Percentiles rank a stretch among this genome's conserved stretches.
Evolutionary conservation across 2,797 vertebrate genomes (phyloP).

Genomic region (Lycodopsis pacificus): DNA sequence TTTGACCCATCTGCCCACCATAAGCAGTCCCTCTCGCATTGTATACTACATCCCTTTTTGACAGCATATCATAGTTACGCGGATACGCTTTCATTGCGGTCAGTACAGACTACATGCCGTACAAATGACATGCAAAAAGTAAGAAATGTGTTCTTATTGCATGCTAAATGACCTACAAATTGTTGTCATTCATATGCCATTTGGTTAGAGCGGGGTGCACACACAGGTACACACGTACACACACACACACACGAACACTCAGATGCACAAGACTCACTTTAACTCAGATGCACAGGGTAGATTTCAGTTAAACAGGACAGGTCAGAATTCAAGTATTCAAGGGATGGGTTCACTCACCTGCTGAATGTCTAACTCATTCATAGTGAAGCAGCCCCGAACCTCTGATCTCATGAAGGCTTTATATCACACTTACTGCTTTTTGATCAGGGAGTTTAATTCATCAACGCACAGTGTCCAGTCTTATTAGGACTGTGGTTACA

Average conservation of each 20-base stretch:
- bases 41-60: background rate
- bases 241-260: constrained; percentile 11
- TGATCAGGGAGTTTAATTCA: constrained; percentile 18
- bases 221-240: constrained; percentile 28
- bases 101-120: background rate
- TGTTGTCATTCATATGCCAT: background rate
- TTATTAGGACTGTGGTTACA: background rate
- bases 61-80: background rate
- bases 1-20: too few relatives aligned
- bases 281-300: constrained; percentile 19
- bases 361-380: constrained; percentile 1
- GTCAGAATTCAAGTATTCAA: constrained; percentile 27
- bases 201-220: background rate
- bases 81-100: background rate
- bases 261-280: constrained; percentile 34
- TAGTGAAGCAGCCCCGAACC: constrained; percentile 7
- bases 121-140: background rate
- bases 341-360: constrained; percentile 2
- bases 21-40: background rate
- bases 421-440: constrained; percentile 12
- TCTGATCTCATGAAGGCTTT: constrained; percentile 12
- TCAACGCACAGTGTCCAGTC: background rate
- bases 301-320: background rate
- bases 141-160: background rate
- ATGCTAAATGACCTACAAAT: background rate